Base-by-base conservation (phyloP, 1,140 invertebrate species). In the Lamellibrachia luymesi region DNA sequence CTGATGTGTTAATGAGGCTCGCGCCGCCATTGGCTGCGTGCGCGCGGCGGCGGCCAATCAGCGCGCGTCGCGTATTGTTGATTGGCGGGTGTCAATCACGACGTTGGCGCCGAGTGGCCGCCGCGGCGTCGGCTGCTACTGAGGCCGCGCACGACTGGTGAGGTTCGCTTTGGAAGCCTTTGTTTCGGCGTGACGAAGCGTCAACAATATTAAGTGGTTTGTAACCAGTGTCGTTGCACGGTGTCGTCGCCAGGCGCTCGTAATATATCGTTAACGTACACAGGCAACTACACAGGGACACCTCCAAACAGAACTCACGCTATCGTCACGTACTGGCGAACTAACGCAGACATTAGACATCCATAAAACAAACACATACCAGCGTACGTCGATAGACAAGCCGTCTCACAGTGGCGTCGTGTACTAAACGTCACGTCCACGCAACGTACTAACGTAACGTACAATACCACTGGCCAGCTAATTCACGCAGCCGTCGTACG, bases 171-270 rank as follows among this genome's bases (percentile, higher is more conserved):
- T 80, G 64, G 64, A 80, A 80, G 64, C 64, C 64, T 80, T 80
- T 80, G 64, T 80, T 80, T 80, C 64, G 64, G 64, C 64, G 64
- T 80, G 64, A 80, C 64, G 64, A 80, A 80, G 64, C 64, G 64
- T 80, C 64, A 80, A 80, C 64, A 80, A 17, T 80, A 80, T 80
- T 80, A 80, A 80, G 64, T 80, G 64, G 64, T 80, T 80, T 80
- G 64, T 80, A 22, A 80, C 64, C 64, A 80, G 64, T 80, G 64
- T 80, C 64, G 13, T 80, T 22, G 64, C 64, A 10, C 13, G 64
- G 17, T 22, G 64, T 38, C 38, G 13, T 80, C 13, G 64, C 64
- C 64, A 80, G 64, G 17, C 64, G 64, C 64, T 22, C 64, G 64
- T 22, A 80, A 80, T 80, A 80, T 80, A 80, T 80, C 17, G 64